Base-by-base conservation (phyloP, 2,113 vertebrate genomes). In the Aldabrachelys gigantea region DNA sequence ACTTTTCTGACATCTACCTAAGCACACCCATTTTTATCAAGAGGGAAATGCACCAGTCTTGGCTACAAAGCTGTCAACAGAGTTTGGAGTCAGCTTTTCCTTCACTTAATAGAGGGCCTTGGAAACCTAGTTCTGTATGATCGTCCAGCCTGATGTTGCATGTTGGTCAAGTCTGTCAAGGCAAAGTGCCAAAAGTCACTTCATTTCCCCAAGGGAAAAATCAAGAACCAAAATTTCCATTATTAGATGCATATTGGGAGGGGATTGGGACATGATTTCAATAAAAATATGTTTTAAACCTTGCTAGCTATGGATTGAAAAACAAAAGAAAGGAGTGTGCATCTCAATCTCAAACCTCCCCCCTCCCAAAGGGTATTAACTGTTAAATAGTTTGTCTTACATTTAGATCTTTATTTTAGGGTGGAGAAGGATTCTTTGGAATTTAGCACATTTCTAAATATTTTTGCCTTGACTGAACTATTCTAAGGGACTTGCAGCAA, bases 1-100 rank as follows among this genome's bases (percentile, higher is more conserved):
- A 91, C 87, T 88, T 88, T 95, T 59, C 76, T 85, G 69, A 90
- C 65, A 89, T 3, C 76, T 94, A 85, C 82, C 91, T 91, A 81
- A 93, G 94, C 53, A 89, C 80, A 88, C 38, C 72, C 69, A 5
- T 76, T 84, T 95, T 87, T 83, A 1, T 0, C 2, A 91, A 80
- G 52, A 90, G 85, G 92, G 82, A 56, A 53, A 93, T 92, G 41
- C n/a, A 81, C 57, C 75, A 59, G 52, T 81, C 50, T 85, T 86
- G 89, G 81, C 82, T 81, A 25, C 12, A 6, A 24, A 54, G 57
- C 94, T 57, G 57, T 57, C 79, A 89, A 41, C 80, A 57, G 83
- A 89, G 84, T 82, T 79, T 56, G 81, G 47, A 78, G 89, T 52
- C 85, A 92, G 85, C 54, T 50, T 87, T 76, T 79, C 47, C 35